Evolutionary conservation across 92 coral and sea anemone species (phyloP).

Genomic region (Anthopleura xanthogrammica): DNA sequence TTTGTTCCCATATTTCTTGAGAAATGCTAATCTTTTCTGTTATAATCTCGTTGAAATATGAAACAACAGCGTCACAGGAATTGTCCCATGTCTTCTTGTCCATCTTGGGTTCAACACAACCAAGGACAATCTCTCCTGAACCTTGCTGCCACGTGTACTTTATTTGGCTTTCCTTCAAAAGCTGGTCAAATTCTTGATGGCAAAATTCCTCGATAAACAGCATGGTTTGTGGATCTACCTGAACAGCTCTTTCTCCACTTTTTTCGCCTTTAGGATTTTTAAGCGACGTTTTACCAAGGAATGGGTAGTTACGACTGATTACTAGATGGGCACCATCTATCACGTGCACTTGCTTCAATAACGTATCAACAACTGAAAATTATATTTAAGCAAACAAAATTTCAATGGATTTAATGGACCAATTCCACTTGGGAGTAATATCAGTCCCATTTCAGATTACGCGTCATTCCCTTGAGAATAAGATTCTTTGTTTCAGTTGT

Average conservation of each 20-base stretch:
- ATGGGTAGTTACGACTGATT: conserved; percentile 39
- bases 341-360: conserved; percentile 16
- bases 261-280: neutral
- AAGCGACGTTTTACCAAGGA: conserved; percentile 28
- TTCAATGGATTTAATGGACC: too few species aligned
- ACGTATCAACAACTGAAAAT: conserved; percentile 31
- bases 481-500: too few species aligned
- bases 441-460: too few species aligned
- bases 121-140: conserved; percentile 1
- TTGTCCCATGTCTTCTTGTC: conserved; percentile 13
- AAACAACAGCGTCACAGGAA: conserved; percentile 4
- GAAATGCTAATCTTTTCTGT: neutral
- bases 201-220: conserved; percentile 1
- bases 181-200: conserved; percentile 2
- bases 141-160: conserved; percentile 17
- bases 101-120: neutral
- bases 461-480: too few species aligned
- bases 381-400: too few species aligned
- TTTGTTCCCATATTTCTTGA: conserved; percentile 16
- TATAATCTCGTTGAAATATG: neutral
- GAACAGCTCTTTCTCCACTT: neutral
- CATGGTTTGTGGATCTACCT: conserved; percentile 16
- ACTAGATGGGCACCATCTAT: conserved; percentile 20
- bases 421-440: too few species aligned
- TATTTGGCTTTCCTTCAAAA: neutral